These are phyloP conservation scores for Asarcornis scutulata DNA, from an alignment of 2,113 vertebrate species.

Conservation along the genomic window DNA sequence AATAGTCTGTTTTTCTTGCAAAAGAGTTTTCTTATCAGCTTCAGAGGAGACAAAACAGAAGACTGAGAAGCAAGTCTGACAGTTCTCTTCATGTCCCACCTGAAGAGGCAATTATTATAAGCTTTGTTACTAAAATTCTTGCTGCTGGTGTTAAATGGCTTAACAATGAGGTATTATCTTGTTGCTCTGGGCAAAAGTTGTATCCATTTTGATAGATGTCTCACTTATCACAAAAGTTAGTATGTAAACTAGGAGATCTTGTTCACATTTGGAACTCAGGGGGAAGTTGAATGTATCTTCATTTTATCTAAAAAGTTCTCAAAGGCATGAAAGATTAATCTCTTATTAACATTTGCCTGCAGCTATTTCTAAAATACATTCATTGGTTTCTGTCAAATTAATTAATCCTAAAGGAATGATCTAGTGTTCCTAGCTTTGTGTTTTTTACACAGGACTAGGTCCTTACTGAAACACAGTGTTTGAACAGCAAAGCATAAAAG, in stretches of 20 bases:
- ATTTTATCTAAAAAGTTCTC: conserved; percentile 34
- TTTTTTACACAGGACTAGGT: background rate
- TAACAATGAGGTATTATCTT: background rate
- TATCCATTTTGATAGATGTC: background rate
- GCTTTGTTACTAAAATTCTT: conserved; percentile 7
- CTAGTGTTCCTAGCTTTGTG: conserved; percentile 34
- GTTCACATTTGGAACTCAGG: background rate
- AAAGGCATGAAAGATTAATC: conserved; percentile 55
- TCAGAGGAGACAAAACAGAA: background rate
- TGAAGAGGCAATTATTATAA: background rate
- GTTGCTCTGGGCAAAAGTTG: background rate
- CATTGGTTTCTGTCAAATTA: conserved; percentile 56
- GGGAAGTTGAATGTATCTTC: conserved; percentile 22
- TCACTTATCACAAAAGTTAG: background rate
- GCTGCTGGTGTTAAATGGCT: background rate
- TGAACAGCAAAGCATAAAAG: conserved; percentile 1
- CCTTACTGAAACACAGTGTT: background rate
- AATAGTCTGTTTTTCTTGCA: background rate
- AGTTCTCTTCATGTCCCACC: background rate
- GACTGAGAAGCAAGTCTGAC: background rate
- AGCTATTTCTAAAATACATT: conserved; percentile 53
- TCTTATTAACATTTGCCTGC: conserved; percentile 59
- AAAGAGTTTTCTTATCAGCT: background rate
- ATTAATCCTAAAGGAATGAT: conserved; percentile 59
- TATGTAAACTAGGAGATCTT: background rate